Conservation (phyloP, 2,113 vertebrate genomes). For the Egretta garzetta region DNA sequence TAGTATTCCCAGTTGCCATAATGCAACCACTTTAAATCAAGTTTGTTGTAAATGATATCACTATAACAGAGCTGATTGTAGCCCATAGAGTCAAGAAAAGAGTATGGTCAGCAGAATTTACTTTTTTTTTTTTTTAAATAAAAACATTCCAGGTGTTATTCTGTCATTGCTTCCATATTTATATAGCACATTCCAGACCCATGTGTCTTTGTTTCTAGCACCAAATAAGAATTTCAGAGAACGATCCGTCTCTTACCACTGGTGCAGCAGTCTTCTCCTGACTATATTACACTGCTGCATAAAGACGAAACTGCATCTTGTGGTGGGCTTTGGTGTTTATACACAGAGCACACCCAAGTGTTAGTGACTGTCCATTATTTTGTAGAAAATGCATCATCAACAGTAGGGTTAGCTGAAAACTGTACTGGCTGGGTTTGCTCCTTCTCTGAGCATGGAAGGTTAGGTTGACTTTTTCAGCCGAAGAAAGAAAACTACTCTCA, state of each 20-base stretch:
- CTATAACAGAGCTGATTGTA: background rate
- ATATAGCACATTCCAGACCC: background rate
- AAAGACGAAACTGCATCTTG: background rate
- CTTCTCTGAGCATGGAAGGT: background rate
- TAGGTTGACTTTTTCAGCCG: background rate
- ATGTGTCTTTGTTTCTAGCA: background rate
- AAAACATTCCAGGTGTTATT: background rate
- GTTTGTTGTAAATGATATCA: conserved; percentile 2
- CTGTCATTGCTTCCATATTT: background rate
- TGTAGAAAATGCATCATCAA: background rate
- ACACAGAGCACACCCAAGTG: background rate
- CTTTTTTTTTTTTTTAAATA: background rate
- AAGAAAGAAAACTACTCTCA: background rate
- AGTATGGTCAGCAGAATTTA: background rate
- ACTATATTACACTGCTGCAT: background rate
- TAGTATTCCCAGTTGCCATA: background rate
- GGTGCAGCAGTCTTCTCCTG: background rate
- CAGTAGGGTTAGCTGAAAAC: background rate
- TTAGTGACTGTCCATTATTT: background rate
- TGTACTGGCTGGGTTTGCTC: background rate
- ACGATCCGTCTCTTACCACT: background rate
- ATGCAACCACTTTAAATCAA: conserved; percentile 11
- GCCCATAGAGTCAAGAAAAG: background rate
- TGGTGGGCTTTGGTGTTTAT: background rate
- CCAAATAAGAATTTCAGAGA: background rate